Base-by-base conservation (phyloP, 2,113 vertebrate species). In the Zapornia atra region DNA sequence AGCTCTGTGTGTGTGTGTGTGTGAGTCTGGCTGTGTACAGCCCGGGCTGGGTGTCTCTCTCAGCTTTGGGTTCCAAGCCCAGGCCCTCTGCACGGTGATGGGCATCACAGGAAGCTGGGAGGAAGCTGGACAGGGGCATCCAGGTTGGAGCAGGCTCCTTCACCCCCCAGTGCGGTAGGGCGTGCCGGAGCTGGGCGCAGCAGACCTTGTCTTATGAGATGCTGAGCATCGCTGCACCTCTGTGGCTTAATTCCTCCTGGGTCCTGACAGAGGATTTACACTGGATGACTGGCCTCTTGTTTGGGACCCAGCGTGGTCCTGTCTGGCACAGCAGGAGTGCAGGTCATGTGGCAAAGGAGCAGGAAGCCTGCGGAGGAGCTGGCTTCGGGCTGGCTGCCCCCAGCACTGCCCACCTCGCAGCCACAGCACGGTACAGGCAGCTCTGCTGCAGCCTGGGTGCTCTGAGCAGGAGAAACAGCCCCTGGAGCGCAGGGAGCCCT, bases 311-410 rank as follows among this genome's bases (percentile, higher is more conserved):
- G 8, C 51, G 16, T 42, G 50, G 78, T 5, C 11, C 36, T 31
- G 40, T 24, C 59, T 51, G 64, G 66, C 25, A 1, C 4, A 11
- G 12, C 36, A 21, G 65, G 61, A 24, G 38, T 2, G 65, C 38
- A 14, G 71, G 31, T 33, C 5, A n/a, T 5, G 7, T 4, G 1
- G n/a, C 5, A 15, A 46, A 13, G 0, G 8, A 13, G 1, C 0
- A 3, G 59, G 51, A 38, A 50, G 12, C 9, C 42, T 15, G 9
- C 0, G 26, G 44, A 81, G 60, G 75, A 48, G 63, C 16, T 22
- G 16, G 61, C 44, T 63, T 9, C 36, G 51, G 86, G 26, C 70
- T 19, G 24, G 15, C 25, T 17, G 38, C 15, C 21, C 34, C 71
- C 7, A 19, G 79, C 56, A 4, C 46, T 1, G 1, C 54, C 28